Evolutionary conservation across 2,113 vertebrate species (phyloP).

Genomic region (Phrynocephalus versicolor): DNA sequence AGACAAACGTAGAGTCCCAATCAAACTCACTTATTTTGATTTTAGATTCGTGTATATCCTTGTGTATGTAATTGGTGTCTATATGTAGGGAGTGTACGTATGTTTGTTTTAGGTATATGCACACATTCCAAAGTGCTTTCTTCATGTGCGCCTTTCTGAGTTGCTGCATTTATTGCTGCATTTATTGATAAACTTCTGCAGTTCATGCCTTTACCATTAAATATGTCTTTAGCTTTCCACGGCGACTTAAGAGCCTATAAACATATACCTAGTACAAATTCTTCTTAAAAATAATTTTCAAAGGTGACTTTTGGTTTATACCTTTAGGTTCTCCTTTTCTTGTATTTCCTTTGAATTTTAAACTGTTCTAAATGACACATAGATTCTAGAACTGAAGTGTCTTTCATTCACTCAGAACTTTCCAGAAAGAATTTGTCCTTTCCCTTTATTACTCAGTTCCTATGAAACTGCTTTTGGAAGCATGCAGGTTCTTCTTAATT

Average conservation of each 20-base stretch:
- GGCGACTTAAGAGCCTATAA: neutral
- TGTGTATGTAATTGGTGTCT: neutral
- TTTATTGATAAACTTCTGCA: slow-evolving; percentile 28
- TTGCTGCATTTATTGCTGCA: slow-evolving; percentile 30
- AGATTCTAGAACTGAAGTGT: neutral
- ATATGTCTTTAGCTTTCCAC: neutral
- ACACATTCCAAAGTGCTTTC: slow-evolving; percentile 48
- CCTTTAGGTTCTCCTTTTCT: slow-evolving; percentile 11
- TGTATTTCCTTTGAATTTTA: neutral
- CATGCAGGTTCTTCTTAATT: slow-evolving; percentile 1
- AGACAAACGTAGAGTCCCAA: slow-evolving; percentile 36
- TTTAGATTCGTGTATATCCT: slow-evolving; percentile 30
- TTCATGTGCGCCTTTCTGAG: slow-evolving; percentile 39
- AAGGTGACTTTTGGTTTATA: slow-evolving; percentile 13
- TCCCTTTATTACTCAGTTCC: neutral
- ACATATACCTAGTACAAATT: neutral
- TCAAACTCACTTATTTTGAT: slow-evolving; percentile 26
- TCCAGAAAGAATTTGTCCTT: neutral
- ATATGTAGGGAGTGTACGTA: neutral
- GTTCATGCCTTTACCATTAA: slow-evolving; percentile 39
- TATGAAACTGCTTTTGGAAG: neutral
- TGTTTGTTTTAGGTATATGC: slow-evolving; percentile 3
- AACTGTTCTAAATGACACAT: neutral
- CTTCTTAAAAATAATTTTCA: neutral
- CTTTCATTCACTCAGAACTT: neutral